These are phyloP conservation scores for Eupsilia transversa DNA, from an alignment of 2,888 invertebrate genomes.

Conservation along the genomic window DNA sequence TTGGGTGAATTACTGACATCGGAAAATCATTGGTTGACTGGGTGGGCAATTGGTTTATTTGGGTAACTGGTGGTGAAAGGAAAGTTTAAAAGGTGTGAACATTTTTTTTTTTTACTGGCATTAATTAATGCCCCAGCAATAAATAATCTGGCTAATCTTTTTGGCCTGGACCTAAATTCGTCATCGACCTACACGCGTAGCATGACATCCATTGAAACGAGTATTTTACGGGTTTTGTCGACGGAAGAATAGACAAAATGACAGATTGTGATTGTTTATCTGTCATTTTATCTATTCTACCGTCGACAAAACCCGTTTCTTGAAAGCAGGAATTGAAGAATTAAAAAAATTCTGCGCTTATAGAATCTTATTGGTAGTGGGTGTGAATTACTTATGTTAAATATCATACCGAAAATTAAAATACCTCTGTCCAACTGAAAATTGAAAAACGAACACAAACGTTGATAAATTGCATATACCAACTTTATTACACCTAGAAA, in stretches of 20 bases:
- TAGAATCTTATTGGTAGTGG: not conserved
- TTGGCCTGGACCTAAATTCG: constrained; percentile 43
- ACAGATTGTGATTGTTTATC: no score
- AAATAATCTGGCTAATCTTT: constrained; percentile 11
- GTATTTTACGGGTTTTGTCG: no score
- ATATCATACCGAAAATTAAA: not conserved
- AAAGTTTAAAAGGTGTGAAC: constrained; percentile 6
- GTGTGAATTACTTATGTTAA: not conserved
- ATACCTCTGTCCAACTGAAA: not conserved
- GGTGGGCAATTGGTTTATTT: constrained; percentile 16
- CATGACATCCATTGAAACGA: no score
- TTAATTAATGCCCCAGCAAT: not conserved
- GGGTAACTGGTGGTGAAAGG: constrained; percentile 17
- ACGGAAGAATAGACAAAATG: no score
- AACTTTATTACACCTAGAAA: not conserved
- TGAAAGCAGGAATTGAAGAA: not conserved
- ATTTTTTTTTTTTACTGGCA: not conserved
- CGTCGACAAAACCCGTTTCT: no score
- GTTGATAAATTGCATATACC: not conserved
- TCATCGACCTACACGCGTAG: no score
- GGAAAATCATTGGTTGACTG: not conserved
- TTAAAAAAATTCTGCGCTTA: not conserved
- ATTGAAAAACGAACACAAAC: constrained; percentile 1
- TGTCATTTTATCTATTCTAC: no score
- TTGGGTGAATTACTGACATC: constrained; percentile 1